Evolutionary conservation across 2,113 vertebrate species (phyloP), one percentile per base, ranked within the genome.

Genomic region (Mirza zaza): DNA sequence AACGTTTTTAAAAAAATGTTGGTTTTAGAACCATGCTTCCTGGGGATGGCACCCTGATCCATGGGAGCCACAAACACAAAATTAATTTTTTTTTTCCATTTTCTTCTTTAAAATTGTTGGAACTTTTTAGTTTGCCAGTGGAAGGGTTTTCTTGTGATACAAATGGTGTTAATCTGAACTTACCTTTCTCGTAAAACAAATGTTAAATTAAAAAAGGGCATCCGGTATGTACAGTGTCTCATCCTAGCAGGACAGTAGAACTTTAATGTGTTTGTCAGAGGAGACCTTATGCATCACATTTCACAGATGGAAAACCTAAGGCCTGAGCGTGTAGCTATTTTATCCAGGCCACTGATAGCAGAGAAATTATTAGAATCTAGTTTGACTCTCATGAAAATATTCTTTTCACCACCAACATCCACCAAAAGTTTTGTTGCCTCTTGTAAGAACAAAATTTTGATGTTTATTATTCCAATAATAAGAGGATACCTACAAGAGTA

Each of bases 101-200:
- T 95, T 67, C 52, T 90, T 87, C 34, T 91, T 90, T 9, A 91
- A 55, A 93, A 87, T 29, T 87, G 61, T 86, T 81, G 12, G 12
- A 77, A 57, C 83, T 67, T 83, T 59, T 91, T 91, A 48, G 12
- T 76, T 45, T 80, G 8, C 29, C 6, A 34, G 13, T 27, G 3
- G 34, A 84, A 55, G 45, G 1, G n/a, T 68, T 55, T 89, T 23
- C 50, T 57, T 81, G 9, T 85, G 27, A 80, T 45, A 61, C 3
- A 55, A 25, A 42, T 85, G 5, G 18, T 82, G 65, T 84, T 85
- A 8, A 80, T 87, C 52, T 82, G 15, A 87, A 55, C 21, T 63
- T 76, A 14, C 83, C 45, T 87, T 83, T 61, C 45, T 96, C 80
- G 18, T 91, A 67, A 96, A 76, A 89, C 23, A 84, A 50, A 87